These are phyloP conservation scores for Ricordea florida DNA, from an alignment of 92 coral and sea anemone species.

Conservation along the genomic window DNA sequence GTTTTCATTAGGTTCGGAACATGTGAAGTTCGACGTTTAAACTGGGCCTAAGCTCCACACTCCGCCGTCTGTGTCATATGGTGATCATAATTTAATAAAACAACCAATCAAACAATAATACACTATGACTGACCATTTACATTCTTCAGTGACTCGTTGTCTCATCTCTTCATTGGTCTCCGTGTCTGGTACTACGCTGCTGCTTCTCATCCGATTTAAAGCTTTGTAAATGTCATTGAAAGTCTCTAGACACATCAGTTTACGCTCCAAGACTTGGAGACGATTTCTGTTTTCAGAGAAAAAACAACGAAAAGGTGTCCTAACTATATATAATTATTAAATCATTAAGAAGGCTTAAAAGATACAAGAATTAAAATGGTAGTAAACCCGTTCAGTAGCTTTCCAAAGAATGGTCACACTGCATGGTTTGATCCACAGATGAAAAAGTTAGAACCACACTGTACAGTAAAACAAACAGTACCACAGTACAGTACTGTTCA, in stretches of 20 bases:
- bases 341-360: too few relatives aligned
- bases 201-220: slow-evolving; percentile 82
- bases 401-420: too few relatives aligned
- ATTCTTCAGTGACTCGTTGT: slow-evolving; percentile 96
- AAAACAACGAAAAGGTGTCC: neutral
- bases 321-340: too few relatives aligned
- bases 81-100: neutral
- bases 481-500: too few relatives aligned
- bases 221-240: slow-evolving; percentile 86
- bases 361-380: too few relatives aligned
- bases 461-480: too few relatives aligned
- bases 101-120: neutral
- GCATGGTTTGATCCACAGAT: too few relatives aligned
- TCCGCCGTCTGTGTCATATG: neutral
- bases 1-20: too few relatives aligned
- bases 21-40: too few relatives aligned
- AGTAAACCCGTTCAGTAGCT: too few relatives aligned
- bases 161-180: slow-evolving; percentile 97
- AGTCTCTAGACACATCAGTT: slow-evolving; percentile 84
- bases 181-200: slow-evolving; percentile 71
- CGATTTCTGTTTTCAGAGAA: slow-evolving; percentile 64
- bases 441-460: too few relatives aligned
- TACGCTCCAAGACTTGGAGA: slow-evolving; percentile 81
- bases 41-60: too few relatives aligned
- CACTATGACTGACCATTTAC: slow-evolving; percentile 74